Percentiles rank a stretch among this genome's conserved stretches.
These are phyloP conservation scores for Wiebesia pumilae DNA, from an alignment of 1,140 invertebrate species.

Conservation along the genomic window DNA sequence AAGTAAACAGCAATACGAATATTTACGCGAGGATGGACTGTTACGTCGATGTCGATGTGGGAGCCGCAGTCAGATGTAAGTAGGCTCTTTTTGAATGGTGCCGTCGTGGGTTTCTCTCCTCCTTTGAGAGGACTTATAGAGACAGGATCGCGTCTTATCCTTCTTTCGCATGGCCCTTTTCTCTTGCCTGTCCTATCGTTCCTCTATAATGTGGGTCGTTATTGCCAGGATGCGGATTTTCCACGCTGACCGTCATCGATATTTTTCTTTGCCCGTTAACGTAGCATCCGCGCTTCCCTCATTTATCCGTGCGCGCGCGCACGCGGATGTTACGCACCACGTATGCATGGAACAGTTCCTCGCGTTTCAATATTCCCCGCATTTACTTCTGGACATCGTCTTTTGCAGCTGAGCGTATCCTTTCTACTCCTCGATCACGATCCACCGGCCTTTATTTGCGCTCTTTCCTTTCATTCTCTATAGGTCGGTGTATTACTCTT, in stretches of 20 bases:
- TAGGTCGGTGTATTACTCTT: conserved; percentile 9
- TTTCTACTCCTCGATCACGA: conserved; percentile 16
- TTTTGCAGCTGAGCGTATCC: conserved; percentile 33
- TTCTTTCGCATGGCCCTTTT: not conserved
- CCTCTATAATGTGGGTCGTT: conserved; percentile 66
- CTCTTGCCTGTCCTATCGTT: not conserved
- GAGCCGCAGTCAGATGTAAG: not conserved
- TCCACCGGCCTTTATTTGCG: conserved; percentile 19
- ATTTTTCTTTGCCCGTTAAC: conserved; percentile 67
- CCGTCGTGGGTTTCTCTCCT: not conserved
- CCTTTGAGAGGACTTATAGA: not conserved
- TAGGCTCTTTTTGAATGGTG: conserved; percentile 2
- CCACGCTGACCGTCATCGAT: conserved; percentile 72
- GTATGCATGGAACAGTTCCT: not conserved
- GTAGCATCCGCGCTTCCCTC: conserved; percentile 55
- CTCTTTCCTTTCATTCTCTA: not conserved
- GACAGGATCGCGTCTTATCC: not conserved
- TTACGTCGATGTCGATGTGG: conserved; percentile 3
- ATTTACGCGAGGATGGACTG: not conserved
- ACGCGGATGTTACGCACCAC: too few species aligned
- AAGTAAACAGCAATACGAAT: not conserved
- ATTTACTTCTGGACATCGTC: conserved; percentile 30
- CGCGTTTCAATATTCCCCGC: conserved; percentile 10
- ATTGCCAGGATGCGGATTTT: conserved; percentile 73
- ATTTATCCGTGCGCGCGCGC: conserved; percentile 48